These are phyloP conservation scores for Chironomus tepperi DNA, from an alignment of 1,140 invertebrate species.

Conservation along the genomic window DNA sequence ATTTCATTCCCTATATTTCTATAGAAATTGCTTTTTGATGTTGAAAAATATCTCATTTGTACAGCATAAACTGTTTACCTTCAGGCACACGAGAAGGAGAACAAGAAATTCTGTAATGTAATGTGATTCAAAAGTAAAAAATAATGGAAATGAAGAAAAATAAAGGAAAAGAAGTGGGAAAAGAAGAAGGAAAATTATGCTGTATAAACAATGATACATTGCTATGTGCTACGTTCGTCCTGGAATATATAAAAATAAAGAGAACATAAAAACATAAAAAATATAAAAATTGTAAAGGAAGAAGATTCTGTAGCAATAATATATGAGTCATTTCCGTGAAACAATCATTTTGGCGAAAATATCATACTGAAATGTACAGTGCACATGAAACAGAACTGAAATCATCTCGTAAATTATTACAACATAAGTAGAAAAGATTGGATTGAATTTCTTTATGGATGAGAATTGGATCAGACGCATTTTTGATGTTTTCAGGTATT, in stretches of 20 bases:
- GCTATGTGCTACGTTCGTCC: background rate
- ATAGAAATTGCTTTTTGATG: no score
- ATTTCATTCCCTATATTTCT: no score
- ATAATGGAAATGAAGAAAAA: no score
- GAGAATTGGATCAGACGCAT: no score
- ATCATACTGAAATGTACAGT: background rate
- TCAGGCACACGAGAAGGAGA: no score
- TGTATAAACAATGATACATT: conserved; percentile 9
- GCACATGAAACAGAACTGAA: background rate
- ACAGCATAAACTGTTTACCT: no score
- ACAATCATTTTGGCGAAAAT: background rate
- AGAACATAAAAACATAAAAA: background rate
- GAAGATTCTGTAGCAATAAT: background rate
- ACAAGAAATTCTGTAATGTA: no score
- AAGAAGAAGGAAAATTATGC: background rate
- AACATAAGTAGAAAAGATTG: no score
- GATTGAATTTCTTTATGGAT: no score
- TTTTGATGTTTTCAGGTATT: no score
- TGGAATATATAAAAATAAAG: background rate
- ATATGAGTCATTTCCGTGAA: conserved; percentile 1
- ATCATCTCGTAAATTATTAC: background rate
- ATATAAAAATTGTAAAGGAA: background rate
- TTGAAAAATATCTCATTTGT: no score
- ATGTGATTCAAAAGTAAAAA: no score
- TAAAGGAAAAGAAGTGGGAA: background rate